A percentile compares a stretch with the other conserved stretches of the same genome.
phyloP scores from a whole-genome alignment of 2,113 vertebrate species.

The Cephalopholis sonnerati region DNA sequence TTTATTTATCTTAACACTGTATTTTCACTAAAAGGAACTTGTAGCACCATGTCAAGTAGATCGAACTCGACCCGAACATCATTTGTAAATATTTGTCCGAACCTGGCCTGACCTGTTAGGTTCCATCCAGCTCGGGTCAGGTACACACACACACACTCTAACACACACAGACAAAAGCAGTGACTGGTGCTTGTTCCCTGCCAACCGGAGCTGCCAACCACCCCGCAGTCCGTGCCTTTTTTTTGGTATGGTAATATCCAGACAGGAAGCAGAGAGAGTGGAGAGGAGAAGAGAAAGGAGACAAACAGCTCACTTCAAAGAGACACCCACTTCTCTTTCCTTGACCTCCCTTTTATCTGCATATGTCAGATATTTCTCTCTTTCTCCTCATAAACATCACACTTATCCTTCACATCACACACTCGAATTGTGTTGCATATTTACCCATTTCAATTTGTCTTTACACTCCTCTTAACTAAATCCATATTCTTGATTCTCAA shows the following conservation, averaged over 20 bases:
- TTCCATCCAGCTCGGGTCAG: too few relatives aligned
- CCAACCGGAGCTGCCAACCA: slow-evolving; percentile 27
- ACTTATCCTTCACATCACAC: slow-evolving; percentile 10
- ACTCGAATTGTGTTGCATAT: neutral
- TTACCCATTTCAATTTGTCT: neutral
- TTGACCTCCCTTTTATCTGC: slow-evolving; percentile 23
- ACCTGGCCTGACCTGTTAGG: too few relatives aligned
- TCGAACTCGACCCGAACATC: too few relatives aligned
- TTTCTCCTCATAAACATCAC: neutral
- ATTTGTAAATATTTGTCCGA: too few relatives aligned
- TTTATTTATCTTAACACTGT: too few relatives aligned
- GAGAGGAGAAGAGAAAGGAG: neutral
- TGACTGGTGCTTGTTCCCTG: neutral
- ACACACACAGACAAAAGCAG: neutral
- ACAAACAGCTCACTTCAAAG: slow-evolving; percentile 42
- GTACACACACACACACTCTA: neutral
- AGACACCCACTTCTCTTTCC: slow-evolving; percentile 7
- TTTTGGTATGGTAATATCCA: slow-evolving; percentile 3
- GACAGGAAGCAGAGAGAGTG: slow-evolving; percentile 1
- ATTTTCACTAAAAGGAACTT: too few relatives aligned
- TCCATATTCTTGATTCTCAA: neutral
- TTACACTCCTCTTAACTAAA: neutral
- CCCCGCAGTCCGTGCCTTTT: slow-evolving; percentile 8
- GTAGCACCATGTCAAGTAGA: too few relatives aligned
- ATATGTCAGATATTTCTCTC: neutral